Evolutionary conservation across 1,140 invertebrate genomes (phyloP), one percentile per base, ranked within the genome.

Genomic region (Pristionchus pacificus): DNA sequence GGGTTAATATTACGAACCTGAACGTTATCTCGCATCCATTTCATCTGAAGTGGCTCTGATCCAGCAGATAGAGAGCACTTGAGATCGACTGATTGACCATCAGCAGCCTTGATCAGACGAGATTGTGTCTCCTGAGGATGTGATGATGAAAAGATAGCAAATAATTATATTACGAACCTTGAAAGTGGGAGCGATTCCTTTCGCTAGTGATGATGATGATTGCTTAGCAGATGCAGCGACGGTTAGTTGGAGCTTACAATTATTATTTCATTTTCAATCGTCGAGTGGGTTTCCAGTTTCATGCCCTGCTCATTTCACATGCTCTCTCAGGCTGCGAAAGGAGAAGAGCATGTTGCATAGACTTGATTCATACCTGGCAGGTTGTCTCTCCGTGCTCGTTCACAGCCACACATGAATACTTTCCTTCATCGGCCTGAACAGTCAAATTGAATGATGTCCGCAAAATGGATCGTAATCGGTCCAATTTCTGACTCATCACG

Each of bases 351-450:
- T n/a, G n/a, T n/a, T n/a, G n/a, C n/a, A n/a, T n/a, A n/a, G n/a
- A n/a, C n/a, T n/a, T n/a, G n/a, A n/a, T n/a, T n/a, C n/a, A n/a
- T n/a, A n/a, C n/a, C n/a, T n/a, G n/a, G n/a, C n/a, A n/a, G n/a
- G n/a, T n/a, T n/a, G 38, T 49, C 19, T 49, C 60, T 62, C 71
- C 71, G 31, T 64, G 55, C 59, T 73, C 88, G 86, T 98, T 98
- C 74, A 89, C 89, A n/a, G 95, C 91, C 81, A 96, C 92, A 82
- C 95, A 98, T 0, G 91, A 92, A 84, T 96, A 97, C 80, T 95
- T 92, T 24, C 93, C 95, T 72, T 93, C 92, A 83, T 98, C 96
- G 2, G 90, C 89, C 63, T 93, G 90, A 72, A 90, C 15, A 95
- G 88, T 78, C 96, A 93, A 57, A 10, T 49, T 49, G 38, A 10